Percentiles rank a stretch among this genome's conserved stretches.
phyloP scores from a whole-genome alignment of 2,113 vertebrate genomes.

The Scolopax mira region DNA sequence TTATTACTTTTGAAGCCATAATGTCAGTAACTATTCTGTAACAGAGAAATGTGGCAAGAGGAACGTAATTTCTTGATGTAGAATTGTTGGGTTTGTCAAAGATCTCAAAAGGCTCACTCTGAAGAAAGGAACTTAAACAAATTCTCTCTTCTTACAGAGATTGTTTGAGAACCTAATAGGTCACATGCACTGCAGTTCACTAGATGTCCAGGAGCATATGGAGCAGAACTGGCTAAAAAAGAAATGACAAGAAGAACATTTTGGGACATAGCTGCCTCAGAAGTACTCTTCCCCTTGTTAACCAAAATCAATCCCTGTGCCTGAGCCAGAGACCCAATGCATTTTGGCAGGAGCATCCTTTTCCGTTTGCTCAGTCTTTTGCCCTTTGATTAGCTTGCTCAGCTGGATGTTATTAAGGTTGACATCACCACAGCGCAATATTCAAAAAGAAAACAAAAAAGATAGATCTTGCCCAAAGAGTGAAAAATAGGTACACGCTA shows the following conservation, averaged over 20 bases:
- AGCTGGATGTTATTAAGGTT: not conserved
- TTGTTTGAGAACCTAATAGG: not conserved
- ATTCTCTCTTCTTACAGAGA: not conserved
- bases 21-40: constrained; percentile 31
- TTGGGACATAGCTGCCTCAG: not conserved
- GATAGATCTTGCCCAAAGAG: not conserved
- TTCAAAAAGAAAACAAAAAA: not conserved
- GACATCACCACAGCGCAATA: not conserved
- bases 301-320: not conserved
- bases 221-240: not conserved
- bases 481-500: not conserved
- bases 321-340: not conserved
- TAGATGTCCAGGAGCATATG: not conserved
- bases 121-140: not conserved
- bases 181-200: not conserved
- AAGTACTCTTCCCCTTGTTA: not conserved
- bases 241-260: not conserved
- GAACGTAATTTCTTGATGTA: not conserved
- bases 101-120: not conserved
- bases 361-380: not conserved
- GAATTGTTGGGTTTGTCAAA: not conserved
- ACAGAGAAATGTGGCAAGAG: not conserved
- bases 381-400: not conserved
- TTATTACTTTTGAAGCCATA: constrained; percentile 42
- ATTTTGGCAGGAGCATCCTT: not conserved